Evolutionary conservation across 2,888 invertebrate genomes (phyloP), one percentile per base, ranked within the genome.

Genomic region (Troides helena): DNA sequence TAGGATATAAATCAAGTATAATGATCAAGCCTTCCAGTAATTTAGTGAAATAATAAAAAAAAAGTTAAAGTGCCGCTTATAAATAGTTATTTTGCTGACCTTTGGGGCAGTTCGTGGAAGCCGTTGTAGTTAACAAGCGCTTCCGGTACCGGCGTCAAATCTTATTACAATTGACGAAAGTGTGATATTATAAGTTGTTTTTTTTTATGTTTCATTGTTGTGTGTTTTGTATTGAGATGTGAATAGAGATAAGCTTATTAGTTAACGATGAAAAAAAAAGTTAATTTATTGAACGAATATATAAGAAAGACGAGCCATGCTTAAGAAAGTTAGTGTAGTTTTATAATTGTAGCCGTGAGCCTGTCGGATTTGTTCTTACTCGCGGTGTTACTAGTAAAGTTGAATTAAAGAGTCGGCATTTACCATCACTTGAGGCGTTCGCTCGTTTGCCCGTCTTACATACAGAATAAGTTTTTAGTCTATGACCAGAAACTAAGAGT

Each of bases 21-120:
- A 90, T 90, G 89, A 92, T 88, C 88, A 85, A 92, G 92, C 92
- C 92, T 92, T 92, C 92, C 92, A 92, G 88, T 92, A 92, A 91
- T 90, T 88, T 92, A 92, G 92, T 88, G 84, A 88, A 88, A 79
- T 85, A 82, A 80, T 78, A 21, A 78, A 81, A 65, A 71, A 78
- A 80, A 80, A 79, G 79, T 80, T 75, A 84, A 81, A 84, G 79
- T 83, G 81, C 90, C 88, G 92, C 92, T 92, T 90, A 77, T 81
- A 79, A 82, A 81, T 79, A 82, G 77, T 85, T 87, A 78, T 80
- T 87, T 91, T 90, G 90, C 90, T 85, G 82, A 86, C 88, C 90
- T 90, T 84, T 88, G 79, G 87, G 85, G 88, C 89, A 89, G 84
- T 81, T 76, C 78, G 81, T 78, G 78, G 77, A 81, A 82, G 84